Base-by-base conservation (phyloP, 1,140 invertebrate species). In the Drosophila sechellia region DNA sequence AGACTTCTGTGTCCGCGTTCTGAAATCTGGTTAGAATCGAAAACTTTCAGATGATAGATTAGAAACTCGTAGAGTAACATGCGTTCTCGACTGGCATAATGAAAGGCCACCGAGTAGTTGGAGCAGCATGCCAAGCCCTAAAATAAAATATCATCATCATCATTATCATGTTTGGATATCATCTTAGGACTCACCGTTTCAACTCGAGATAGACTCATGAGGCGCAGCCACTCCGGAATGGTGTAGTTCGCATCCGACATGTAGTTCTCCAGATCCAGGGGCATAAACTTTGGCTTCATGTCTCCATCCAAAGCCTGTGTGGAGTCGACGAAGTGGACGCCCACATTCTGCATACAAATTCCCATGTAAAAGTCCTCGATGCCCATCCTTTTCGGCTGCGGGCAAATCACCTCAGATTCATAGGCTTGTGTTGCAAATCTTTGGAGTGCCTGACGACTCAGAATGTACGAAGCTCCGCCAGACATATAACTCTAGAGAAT, bases 281-380 rank as follows among this genome's bases (percentile, higher is more conserved):
- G 83, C 49, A 87, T 76, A 20, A 87, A 70, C 49, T 81, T 87
- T 8, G 79, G 58, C 15, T 42, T 76, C 0, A 31, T 49, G 13
- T 87, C 83, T 5, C 40, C 31, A 42, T 50, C 37, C 31, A 81
- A n/a, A 4, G 75, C 48, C 1, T 81, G 57, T 1, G 53, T 25
- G 0, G 78, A 81, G 42, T 83, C 83, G 5, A 87, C 60, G 4
- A 87, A 63, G 22, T 94, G 95, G 0, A 99, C 98, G 1, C 96
- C 96, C n/a, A 99, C 94, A 49, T 95, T 96, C 83, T 97, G 95
- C 71, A 99, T 92, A 91, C 98, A 99, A 91, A 96, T 97, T 73
- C 98, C 98, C 94, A 99, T 97, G 92, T 98, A 97, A 0, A 97
- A 97, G 91, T 99, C 98, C 91, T 99, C 98, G 0, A 97, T 95